Evolutionary conservation across 64 coral and sea anemone species (phyloP), one percentile per base, ranked within the genome.

Genomic region (Dendrophyllia cribrosa): DNA sequence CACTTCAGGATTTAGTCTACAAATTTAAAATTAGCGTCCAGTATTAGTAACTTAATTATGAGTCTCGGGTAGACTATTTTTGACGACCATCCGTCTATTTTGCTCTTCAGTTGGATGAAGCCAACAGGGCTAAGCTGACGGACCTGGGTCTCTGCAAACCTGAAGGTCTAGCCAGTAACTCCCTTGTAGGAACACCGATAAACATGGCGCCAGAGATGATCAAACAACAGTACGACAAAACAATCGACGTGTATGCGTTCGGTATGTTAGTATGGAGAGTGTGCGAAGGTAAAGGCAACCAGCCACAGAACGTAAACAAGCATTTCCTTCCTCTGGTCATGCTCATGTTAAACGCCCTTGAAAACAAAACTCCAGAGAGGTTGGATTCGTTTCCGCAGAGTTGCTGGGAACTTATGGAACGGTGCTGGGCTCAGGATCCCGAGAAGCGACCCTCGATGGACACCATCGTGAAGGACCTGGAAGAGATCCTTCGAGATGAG

Each of bases 171-270:
- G 59, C 58, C 10, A 6, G 1, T 9, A 85, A 79, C 23, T 93
- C 92, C 21, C 76, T 93, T 8, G 92, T 93, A 4, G 92, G 92
- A 23, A 93, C 92, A 7, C 92, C 92, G 1, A 88, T 75, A 4
- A 66, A 82, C 25, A 93, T 93, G 92, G 92, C 92, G 0, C 92
- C 92, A 5, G 92, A 93, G 70, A 93, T 88, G 85, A 64, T 93
- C 65, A 24, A 52, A 21, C 85, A 88, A 58, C 20, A 82, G 6
- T 93, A 93, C 47, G 61, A 69, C 52, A 93, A 93, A n/a, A 75
- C 92, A 26, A 58, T 93, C 12, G 92, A 93, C 60, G 92, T 93
- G 6, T 93, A 93, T 52, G 92, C 92, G 56, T 93, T 93, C 45
- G 92, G 92, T 7, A 87, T 93, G 53, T 9, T 93, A 45, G 46